Evolutionary conservation across 2,888 invertebrate genomes (phyloP), one percentile per base, ranked within the genome.

Genomic region (Liodrosophila aerea): DNA sequence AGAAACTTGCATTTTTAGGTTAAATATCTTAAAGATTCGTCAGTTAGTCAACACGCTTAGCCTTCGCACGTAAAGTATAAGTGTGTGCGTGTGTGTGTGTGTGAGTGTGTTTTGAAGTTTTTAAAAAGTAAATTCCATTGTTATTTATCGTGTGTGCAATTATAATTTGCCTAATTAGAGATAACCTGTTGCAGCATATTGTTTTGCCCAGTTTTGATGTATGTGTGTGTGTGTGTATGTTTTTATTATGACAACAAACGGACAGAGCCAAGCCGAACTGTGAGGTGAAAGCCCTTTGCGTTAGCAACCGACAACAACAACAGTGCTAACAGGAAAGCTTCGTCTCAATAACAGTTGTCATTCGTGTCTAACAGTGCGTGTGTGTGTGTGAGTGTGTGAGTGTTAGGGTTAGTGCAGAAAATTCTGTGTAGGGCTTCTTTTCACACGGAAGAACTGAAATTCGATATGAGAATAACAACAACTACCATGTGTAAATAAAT

Each of bases 281-380:
- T 49, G 45, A 77, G 80, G 80, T 84, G 84, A 80, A 80, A 80
- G 81, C 84, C 78, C 81, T 72, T 62, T 51, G 4, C 37, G 62
- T 52, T 65, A 29, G 56, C 44, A 51, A 66, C 46, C 52, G 54
- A 9, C 45, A 57, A 31, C 40, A 52, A 47, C 40, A 62, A 57
- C 51, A 44, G 31, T 36, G 22, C 22, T 29, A 51, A 36, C 22
- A 58, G 9, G 37, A 39, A 41, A 68, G 54, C 57, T 68, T 36
- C 54, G 70, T 64, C 74, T 74, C 83, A 74, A 82, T 83, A 72
- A 74, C 83, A 63, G 64, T 71, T 76, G 61, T 65, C 73, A 62
- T 49, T 41, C 36, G 37, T 57, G 15, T 46, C 4, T 31, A 5
- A 4, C 22, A n/a, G n/a, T 13, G 27, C 31, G 31, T 36, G 39